These are phyloP conservation scores for Apamea epomidion DNA, from an alignment of 2,888 invertebrate species.

Conservation along the genomic window DNA sequence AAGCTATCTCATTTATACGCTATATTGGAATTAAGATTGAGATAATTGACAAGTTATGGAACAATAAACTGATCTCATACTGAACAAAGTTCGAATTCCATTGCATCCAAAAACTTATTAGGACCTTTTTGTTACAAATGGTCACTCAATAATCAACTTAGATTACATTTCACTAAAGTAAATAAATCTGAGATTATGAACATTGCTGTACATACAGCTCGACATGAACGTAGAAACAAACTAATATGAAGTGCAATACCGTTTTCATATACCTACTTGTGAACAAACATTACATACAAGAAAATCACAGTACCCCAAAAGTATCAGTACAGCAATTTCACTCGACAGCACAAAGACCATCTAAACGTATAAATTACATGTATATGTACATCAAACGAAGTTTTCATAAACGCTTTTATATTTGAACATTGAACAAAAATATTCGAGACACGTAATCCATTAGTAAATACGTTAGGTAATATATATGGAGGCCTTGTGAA, in stretches of 20 bases:
- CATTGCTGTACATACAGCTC: not conserved
- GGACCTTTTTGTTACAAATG: not conserved
- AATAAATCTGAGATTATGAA: no score
- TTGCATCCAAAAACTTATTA: not conserved
- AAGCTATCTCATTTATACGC: not conserved
- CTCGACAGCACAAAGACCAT: constrained; percentile 36
- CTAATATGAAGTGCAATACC: not conserved
- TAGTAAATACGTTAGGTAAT: constrained; percentile 72
- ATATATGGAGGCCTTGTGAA: constrained; percentile 67
- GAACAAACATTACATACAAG: not conserved
- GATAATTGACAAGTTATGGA: no score
- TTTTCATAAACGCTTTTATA: constrained; percentile 65
- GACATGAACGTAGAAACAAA: not conserved
- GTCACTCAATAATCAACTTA: not conserved
- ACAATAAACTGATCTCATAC: not conserved
- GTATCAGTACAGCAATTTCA: constrained; percentile 7
- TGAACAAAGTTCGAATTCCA: not conserved
- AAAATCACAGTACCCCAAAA: constrained; percentile 20
- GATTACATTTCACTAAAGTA: not conserved
- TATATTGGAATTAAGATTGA: no score
- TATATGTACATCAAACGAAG: constrained; percentile 56
- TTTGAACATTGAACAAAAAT: constrained; percentile 60
- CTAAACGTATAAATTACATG: constrained; percentile 53
- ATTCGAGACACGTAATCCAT: constrained; percentile 76
- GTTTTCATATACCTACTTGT: not conserved